Evolutionary conservation across 2,888 invertebrate genomes (phyloP).

Genomic region (Cacoxenus indagator): DNA sequence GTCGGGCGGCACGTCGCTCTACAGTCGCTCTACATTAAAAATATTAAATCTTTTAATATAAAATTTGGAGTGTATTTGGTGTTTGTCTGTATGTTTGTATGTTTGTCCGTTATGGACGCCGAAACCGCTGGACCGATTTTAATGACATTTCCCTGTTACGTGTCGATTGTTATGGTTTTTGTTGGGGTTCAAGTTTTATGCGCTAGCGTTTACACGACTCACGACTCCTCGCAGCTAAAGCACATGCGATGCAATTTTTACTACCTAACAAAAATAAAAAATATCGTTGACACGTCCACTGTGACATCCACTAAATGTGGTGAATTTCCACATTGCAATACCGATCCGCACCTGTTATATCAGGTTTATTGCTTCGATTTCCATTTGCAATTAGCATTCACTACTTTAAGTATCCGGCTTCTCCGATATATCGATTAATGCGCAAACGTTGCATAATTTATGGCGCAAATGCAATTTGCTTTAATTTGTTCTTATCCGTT

Average conservation of each 20-base stretch:
- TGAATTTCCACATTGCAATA: background rate
- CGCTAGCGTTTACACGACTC: background rate
- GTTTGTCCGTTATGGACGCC: too few species aligned
- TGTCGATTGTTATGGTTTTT: background rate
- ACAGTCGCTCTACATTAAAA: too few species aligned
- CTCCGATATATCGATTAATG: background rate
- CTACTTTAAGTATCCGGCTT: too few species aligned
- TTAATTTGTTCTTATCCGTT: background rate
- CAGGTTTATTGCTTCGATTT: background rate
- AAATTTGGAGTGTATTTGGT: too few species aligned
- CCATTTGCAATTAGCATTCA: slow-evolving; percentile 1
- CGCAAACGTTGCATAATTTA: background rate
- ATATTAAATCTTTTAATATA: too few species aligned
- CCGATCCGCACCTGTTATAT: background rate
- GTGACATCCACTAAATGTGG: background rate
- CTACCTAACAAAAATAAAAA: slow-evolving; percentile 21
- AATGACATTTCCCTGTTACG: too few species aligned
- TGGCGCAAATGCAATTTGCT: background rate
- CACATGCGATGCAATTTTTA: slow-evolving; percentile 5
- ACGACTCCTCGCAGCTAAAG: background rate
- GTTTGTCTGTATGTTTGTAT: too few species aligned
- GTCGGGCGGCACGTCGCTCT: too few species aligned
- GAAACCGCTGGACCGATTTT: too few species aligned
- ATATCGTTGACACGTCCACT: slow-evolving; percentile 44
- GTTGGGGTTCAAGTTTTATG: background rate